phyloP scores from a whole-genome alignment of 2,797 vertebrate genomes.

The Sebastes taczanowskii region DNA sequence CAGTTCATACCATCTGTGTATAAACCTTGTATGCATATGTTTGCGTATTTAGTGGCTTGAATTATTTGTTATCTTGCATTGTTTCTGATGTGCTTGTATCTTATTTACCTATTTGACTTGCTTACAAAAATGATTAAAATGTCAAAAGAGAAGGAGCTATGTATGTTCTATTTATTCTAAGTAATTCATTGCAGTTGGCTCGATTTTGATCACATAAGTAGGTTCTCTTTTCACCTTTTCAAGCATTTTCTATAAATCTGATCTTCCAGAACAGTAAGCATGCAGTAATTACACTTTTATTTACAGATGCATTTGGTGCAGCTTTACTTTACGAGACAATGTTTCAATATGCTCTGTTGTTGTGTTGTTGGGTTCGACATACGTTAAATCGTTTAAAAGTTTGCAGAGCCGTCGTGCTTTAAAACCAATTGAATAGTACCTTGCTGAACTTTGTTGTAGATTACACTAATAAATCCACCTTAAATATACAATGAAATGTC shows the following conservation, averaged over 20 bases:
- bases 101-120: constrained; percentile 54
- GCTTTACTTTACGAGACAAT: constrained; percentile 40
- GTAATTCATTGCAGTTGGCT: constrained; percentile 35
- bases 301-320: constrained; percentile 58
- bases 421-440: constrained; percentile 44
- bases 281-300: constrained; percentile 63
- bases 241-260: constrained; percentile 77
- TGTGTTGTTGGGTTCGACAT: constrained; percentile 56
- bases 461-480: constrained; percentile 76
- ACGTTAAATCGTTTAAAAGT: constrained; percentile 48
- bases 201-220: constrained; percentile 37
- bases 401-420: constrained; percentile 56
- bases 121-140: constrained; percentile 60
- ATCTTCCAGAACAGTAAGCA: constrained; percentile 75
- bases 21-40: constrained; percentile 60
- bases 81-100: constrained; percentile 67
- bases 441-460: constrained; percentile 66
- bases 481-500: constrained; percentile 51
- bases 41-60: constrained; percentile 65
- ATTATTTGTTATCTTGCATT: constrained; percentile 51
- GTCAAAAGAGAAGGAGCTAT: constrained; percentile 61
- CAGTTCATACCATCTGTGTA: constrained; percentile 57
- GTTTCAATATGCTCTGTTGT: constrained; percentile 52
- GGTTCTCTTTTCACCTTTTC: constrained; percentile 48
- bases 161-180: constrained; percentile 60